A percentile compares a stretch with the other conserved stretches of the same genome.
Evolutionary conservation across 2,888 invertebrate species (phyloP).

Genomic region (Amblyjoppa fuscipennis): DNA sequence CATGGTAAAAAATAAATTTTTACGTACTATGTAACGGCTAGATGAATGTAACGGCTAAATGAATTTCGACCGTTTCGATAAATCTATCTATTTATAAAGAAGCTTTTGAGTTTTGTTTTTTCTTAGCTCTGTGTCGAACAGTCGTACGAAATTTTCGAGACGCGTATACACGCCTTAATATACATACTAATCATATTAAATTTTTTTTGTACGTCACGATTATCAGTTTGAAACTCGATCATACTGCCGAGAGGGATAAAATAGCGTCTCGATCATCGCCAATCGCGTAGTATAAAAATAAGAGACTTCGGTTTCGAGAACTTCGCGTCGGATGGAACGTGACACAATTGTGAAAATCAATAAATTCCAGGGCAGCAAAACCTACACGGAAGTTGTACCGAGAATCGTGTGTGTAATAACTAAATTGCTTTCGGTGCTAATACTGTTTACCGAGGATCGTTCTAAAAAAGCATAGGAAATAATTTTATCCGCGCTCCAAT

Average conservation of each 20-base stretch:
- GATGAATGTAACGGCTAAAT: constrained; percentile 20
- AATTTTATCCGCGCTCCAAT: constrained; percentile 20
- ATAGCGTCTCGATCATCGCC: background rate
- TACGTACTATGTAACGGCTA: background rate
- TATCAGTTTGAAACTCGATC: background rate
- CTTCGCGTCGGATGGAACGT: background rate
- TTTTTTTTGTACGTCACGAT: constrained; percentile 1
- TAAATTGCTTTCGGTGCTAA: constrained; percentile 67
- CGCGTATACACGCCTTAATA: background rate
- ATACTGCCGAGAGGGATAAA: background rate
- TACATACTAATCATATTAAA: background rate
- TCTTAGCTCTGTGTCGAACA: background rate
- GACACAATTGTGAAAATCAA: constrained; percentile 16
- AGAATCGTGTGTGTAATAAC: constrained; percentile 42
- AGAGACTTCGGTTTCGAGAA: constrained; percentile 25
- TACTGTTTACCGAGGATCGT: constrained; percentile 65
- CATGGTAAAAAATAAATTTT: constrained; percentile 22
- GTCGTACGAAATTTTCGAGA: background rate
- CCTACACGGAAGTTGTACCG: constrained; percentile 37
- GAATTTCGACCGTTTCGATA: constrained; percentile 33
- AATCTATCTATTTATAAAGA: constrained; percentile 24
- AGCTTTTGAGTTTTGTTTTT: constrained; percentile 12
- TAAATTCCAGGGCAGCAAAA: constrained; percentile 39
- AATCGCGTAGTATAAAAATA: constrained; percentile 6
- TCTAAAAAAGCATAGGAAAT: constrained; percentile 36